Conservation (phyloP, 2,888 invertebrate species). For the Aleiodes testaceus region DNA sequence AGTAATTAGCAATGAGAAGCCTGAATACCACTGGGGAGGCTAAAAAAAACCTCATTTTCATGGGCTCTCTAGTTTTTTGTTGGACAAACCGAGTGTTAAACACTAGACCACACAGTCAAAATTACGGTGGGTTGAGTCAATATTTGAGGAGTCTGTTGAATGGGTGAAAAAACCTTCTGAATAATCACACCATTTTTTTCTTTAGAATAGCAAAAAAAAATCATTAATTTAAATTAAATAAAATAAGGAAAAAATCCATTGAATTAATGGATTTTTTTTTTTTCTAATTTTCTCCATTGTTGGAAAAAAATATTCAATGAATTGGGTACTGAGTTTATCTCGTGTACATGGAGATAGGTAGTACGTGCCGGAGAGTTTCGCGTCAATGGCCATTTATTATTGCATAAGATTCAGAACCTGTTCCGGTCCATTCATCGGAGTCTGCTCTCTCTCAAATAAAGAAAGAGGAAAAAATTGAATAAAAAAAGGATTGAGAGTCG, state of each 20-base stretch:
- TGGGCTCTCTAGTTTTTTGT: neutral
- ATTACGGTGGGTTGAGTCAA: conserved; percentile 1
- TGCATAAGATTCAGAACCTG: conserved; percentile 70
- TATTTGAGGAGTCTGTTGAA: conserved; percentile 14
- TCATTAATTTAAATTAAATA: no score
- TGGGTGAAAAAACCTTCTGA: conserved; percentile 3
- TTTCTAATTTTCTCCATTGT: no score
- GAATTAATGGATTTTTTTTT: no score
- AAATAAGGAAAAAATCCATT: no score
- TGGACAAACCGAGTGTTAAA: conserved; percentile 5
- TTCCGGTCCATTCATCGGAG: conserved; percentile 67
- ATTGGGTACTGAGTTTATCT: neutral
- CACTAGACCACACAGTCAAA: conserved; percentile 11
- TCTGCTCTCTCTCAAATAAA: neutral
- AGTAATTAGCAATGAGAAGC: conserved; percentile 14
- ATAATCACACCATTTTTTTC: conserved; percentile 15
- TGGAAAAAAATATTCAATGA: neutral
- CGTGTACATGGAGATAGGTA: conserved; percentile 26
- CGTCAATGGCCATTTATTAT: conserved; percentile 63
- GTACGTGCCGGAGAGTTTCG: conserved; percentile 29
- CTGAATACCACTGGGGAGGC: neutral
- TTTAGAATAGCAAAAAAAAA: no score
- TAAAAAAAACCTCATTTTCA: neutral
- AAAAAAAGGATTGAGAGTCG: neutral
- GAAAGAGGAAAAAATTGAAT: neutral